Evolutionary conservation across 2,113 vertebrate species (phyloP), one percentile per base, ranked within the genome.

Genomic region (Pseudolaguvia tuberculata): DNA sequence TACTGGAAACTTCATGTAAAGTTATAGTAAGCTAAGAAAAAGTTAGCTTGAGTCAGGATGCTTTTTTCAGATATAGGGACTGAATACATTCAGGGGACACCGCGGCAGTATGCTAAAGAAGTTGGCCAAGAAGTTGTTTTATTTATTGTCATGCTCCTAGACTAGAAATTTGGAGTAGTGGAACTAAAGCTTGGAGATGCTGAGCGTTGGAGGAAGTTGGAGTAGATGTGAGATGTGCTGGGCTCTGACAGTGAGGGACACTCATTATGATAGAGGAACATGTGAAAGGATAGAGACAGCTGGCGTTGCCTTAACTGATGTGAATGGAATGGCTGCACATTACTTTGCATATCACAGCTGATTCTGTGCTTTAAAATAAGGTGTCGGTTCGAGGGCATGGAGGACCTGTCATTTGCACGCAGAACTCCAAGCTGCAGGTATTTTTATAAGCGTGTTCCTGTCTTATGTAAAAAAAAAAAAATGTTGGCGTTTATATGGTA

Each of bases 251-350:
- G 79, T 86, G 77, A 87, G 82, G 78, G 80, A 62, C 67, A 86
- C 85, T 87, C 85, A 89, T 89, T 87, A 89, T 86, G 84, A 84
- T 79, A 83, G 83, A 66, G 85, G 85, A 86, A 88, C 63, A 85
- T 79, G 83, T 20, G 2, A 77, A 77, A 67, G 71, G 84, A 85
- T 27, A 83, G 84, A 83, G 84, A 81, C 12, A 61, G 82, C 70
- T 76, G 79, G 51, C 80, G 66, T 79, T 23, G 73, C 63, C 67
- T 77, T 89, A 88, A 89, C 88, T 86, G 85, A 83, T 87, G 78
- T 10, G 20, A 86, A 87, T 84, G 70, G 84, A 75, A 84, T 78
- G 51, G 77, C 82, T 85, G 84, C 85, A 80, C 72, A 59, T 84
- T 80, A 83, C 83, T 79, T 86, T 83, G 82, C 80, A 82, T 79